Conservation (phyloP, 2,113 vertebrate species). For the Corvus moneduloides region DNA sequence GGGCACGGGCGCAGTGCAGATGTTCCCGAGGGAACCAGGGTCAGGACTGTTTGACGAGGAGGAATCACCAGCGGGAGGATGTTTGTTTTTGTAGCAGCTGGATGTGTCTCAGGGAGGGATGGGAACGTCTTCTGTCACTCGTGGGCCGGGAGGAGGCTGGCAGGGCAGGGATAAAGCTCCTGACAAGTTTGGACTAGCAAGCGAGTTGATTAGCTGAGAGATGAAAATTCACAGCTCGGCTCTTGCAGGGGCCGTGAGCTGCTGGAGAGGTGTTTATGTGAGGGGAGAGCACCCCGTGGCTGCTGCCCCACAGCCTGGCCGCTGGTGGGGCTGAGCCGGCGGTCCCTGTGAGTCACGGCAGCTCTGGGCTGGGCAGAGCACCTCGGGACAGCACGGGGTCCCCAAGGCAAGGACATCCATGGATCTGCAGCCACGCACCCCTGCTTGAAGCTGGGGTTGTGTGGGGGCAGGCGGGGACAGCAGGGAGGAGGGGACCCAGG, state of each 20-base stretch:
- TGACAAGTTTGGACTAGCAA: conserved; percentile 75
- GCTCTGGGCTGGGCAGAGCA: background rate
- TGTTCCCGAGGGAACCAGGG: background rate
- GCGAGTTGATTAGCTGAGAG: conserved; percentile 76
- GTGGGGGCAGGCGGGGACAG: fast-evolving
- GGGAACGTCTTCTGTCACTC: conserved; percentile 69
- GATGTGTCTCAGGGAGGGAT: conserved; percentile 43
- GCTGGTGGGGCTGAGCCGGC: background rate
- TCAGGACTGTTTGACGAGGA: conserved; percentile 46
- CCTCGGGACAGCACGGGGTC: fast-evolving
- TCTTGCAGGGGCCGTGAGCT: background rate
- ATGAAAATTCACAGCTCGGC: conserved; percentile 72
- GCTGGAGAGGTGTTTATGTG: conserved; percentile 38
- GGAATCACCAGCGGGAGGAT: conserved; percentile 33
- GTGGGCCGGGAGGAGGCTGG: conserved; percentile 48
- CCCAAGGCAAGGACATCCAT: fast-evolving
- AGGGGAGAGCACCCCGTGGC: background rate
- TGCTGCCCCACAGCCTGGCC: background rate
- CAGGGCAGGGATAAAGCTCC: conserved; percentile 65
- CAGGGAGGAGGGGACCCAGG: fast-evolving
- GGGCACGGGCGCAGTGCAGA: background rate
- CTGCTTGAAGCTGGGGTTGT: fast-evolving
- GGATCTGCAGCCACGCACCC: fast-evolving
- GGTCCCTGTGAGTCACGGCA: fast-evolving
- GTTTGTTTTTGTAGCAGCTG: conserved; percentile 68